Evolutionary conservation across 2,888 invertebrate species (phyloP).

Genomic region (Apodemia zela): DNA sequence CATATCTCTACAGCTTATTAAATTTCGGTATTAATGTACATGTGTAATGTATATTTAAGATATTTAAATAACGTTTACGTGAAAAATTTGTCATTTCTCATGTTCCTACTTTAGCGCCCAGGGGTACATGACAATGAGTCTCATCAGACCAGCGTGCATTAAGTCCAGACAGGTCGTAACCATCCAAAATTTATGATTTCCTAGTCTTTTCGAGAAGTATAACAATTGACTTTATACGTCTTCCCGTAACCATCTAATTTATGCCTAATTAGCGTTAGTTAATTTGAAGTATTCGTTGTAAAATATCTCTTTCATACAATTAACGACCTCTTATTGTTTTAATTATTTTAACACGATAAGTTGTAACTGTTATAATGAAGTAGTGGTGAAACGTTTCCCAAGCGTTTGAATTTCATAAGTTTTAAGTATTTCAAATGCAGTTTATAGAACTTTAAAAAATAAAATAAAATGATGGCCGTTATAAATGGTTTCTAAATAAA

Average conservation of each 20-base stretch:
- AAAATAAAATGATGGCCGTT: background rate
- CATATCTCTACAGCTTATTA: no score
- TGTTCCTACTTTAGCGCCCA: no score
- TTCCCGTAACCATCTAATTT: background rate
- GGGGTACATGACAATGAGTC: no score
- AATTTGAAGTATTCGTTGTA: slow-evolving; percentile 11
- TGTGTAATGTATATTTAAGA: no score
- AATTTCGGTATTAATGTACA: no score
- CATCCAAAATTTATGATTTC: no score
- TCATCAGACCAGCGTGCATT: no score
- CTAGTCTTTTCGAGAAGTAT: no score
- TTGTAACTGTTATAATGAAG: slow-evolving; percentile 11
- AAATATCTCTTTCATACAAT: slow-evolving; percentile 8
- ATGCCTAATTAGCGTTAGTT: slow-evolving; percentile 1
- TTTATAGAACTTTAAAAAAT: background rate
- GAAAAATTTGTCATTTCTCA: no score
- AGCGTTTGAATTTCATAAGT: slow-evolving; percentile 5
- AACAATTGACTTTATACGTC: background rate
- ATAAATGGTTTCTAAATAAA: background rate
- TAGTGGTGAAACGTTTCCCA: slow-evolving; percentile 6
- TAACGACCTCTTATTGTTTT: slow-evolving; percentile 12
- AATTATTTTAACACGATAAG: slow-evolving; percentile 4
- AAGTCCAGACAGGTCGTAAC: no score
- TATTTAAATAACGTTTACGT: no score
- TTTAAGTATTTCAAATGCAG: background rate